Evolutionary conservation across 2,113 vertebrate genomes (phyloP).

Genomic region (Paralichthys olivaceus): DNA sequence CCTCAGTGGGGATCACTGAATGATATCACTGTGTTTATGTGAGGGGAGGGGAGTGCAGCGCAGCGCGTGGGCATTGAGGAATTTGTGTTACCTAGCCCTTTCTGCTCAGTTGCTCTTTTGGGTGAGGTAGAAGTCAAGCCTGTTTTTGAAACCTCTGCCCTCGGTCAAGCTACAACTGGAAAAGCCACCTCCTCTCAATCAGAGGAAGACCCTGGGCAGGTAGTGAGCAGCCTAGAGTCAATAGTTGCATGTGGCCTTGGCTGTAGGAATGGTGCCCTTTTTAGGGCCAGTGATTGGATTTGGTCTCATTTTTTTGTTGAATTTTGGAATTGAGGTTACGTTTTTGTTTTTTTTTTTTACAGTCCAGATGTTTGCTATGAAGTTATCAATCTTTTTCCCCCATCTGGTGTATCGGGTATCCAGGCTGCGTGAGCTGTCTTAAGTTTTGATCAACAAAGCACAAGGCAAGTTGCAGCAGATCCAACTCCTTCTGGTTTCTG

Average conservation of each 20-base stretch:
- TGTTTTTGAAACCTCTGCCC: conserved; percentile 67
- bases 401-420: conserved; percentile 31
- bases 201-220: conserved; percentile 34
- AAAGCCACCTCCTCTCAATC: conserved; percentile 27
- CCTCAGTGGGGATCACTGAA: conserved; percentile 61
- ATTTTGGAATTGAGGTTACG: background rate
- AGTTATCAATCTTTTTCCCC: background rate
- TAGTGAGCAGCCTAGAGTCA: background rate
- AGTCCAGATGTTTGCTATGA: conserved; percentile 14
- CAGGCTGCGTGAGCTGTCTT: conserved; percentile 20
- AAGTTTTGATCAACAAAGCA: conserved; percentile 56
- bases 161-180: conserved; percentile 20
- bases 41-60: conserved; percentile 55
- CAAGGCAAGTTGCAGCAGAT: conserved; percentile 70
- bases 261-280: background rate
- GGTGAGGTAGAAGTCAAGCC: conserved; percentile 60
- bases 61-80: conserved; percentile 74
- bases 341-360: background rate
- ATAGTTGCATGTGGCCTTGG: conserved; percentile 3
- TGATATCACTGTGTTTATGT: conserved; percentile 75
- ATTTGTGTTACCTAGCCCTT: conserved; percentile 74
- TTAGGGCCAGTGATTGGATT: background rate
- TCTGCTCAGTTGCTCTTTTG: conserved; percentile 63
- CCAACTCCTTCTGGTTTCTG: conserved; percentile 34
- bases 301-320: background rate